Base-by-base conservation (phyloP, 2,888 invertebrate genomes). In the Monochamus alternatus region DNA sequence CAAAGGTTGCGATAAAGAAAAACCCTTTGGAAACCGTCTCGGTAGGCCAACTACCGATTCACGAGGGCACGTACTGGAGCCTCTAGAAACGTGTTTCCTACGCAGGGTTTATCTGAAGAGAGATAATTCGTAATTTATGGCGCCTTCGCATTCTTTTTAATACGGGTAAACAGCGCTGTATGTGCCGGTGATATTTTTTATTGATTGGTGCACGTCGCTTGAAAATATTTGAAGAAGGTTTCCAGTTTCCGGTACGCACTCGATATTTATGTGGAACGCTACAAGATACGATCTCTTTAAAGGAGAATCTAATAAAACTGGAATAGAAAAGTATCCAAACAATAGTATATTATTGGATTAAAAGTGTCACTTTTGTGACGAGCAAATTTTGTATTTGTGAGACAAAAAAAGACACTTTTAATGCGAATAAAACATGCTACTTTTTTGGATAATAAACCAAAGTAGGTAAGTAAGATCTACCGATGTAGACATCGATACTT, bases 21-120 rank as follows among this genome's bases (percentile, higher is more conserved):
- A 55, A 55, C n/a, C 55, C n/a, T 22, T 55, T 55, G 55, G 55
- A 55, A 55, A 55, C 55, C 4, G 55, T 55, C n/a, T 14, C 55
- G 55, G 55, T 55, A 22, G 55, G 38, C n/a, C 22, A n/a, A 22
- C n/a, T n/a, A 55, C 55, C 38, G 55, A 14, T 55, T 55, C n/a
- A n/a, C n/a, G 10, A 14, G n/a, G 22, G 14, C 55, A 55, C 55
- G 55, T 55, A 55, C 55, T 5, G 3, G 55, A 14, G 10, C 14
- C 22, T 14, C n/a, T n/a, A 5, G 55, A 4, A n/a, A 55, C 22
- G 55, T 22, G 22, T 22, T 55, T 55, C 55, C 55, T 55, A 5
- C 55, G n/a, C n/a, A n/a, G 55, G 14, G 3, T n/a, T 55, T 55
- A 55, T 55, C 55, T 55, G 14, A 4, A 14, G 8, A 7, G 55